phyloP scores from a whole-genome alignment of 2,888 invertebrate species.

The Halocaridina rubra region DNA sequence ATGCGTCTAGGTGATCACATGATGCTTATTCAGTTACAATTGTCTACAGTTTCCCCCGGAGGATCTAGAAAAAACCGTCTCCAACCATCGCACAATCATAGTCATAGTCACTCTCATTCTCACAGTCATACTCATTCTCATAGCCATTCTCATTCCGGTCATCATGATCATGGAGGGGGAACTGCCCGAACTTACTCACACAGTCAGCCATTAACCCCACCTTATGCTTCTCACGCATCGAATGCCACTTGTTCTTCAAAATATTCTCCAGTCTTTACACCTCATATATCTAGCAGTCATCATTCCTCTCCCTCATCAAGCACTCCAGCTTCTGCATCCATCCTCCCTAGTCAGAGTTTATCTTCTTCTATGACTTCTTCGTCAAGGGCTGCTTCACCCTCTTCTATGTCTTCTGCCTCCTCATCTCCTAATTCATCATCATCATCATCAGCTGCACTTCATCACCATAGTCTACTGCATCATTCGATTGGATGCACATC shows the following conservation, averaged over 20 bases:
- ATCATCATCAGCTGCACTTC: constrained; percentile 5
- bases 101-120: background rate
- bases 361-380: constrained; percentile 12
- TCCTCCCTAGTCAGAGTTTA: background rate
- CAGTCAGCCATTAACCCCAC: constrained; percentile 26
- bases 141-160: constrained; percentile 10
- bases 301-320: background rate
- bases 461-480: constrained; percentile 21
- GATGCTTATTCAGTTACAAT: constrained; percentile 95
- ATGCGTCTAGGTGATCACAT: constrained; percentile 97
- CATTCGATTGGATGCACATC: constrained; percentile 22
- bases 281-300: constrained; percentile 30
- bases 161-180: constrained; percentile 18
- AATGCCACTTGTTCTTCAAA: constrained; percentile 29
- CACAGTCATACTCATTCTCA: constrained; percentile 17
- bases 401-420: constrained; percentile 41
- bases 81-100: constrained; percentile 36
- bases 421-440: constrained; percentile 66
- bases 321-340: constrained; percentile 9
- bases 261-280: constrained; percentile 31
- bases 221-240: constrained; percentile 26
- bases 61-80: constrained; percentile 66
- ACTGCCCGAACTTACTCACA: background rate
- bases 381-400: constrained; percentile 32
- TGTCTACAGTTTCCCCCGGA: constrained; percentile 83